Conservation (phyloP, 2,113 vertebrate species). For the Cichladusa arquata region DNA sequence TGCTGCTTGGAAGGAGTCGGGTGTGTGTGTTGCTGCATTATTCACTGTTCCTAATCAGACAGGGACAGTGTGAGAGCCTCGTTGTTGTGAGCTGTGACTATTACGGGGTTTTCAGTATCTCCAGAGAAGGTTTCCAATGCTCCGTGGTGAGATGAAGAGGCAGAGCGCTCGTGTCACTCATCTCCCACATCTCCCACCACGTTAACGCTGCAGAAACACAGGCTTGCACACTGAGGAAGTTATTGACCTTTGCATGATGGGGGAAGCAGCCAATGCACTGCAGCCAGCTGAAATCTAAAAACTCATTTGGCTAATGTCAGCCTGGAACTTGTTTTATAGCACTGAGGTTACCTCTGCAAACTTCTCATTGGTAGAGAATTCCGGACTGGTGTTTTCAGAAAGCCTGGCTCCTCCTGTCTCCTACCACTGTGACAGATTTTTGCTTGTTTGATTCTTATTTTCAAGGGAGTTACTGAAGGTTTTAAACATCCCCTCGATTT, state of each 20-base stretch:
- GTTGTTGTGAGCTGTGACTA: not conserved
- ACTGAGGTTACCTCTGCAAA: not conserved
- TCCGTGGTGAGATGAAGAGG: not conserved
- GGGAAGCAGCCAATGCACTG: not conserved
- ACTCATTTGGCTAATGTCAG: not conserved
- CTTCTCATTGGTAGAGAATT: not conserved
- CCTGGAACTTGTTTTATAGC: not conserved
- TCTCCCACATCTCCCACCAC: not conserved
- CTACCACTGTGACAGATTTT: slow-evolving; percentile 28
- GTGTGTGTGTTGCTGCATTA: too few species aligned
- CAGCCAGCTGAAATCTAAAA: not conserved
- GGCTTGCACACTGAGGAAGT: not conserved
- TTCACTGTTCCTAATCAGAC: too few species aligned
- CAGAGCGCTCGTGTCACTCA: not conserved
- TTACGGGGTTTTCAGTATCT: not conserved
- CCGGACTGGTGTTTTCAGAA: not conserved
- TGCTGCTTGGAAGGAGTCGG: too few species aligned
- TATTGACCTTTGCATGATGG: not conserved
- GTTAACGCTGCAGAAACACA: not conserved
- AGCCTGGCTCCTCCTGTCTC: not conserved
- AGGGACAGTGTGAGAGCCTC: not conserved
- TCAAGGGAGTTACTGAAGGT: slow-evolving; percentile 54
- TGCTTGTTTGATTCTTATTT: slow-evolving; percentile 57
- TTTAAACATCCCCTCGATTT: slow-evolving; percentile 38
- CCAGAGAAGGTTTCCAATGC: not conserved